Evolutionary conservation across 2,888 invertebrate genomes (phyloP).

Genomic region (Troglohyphantes excavatus): DNA sequence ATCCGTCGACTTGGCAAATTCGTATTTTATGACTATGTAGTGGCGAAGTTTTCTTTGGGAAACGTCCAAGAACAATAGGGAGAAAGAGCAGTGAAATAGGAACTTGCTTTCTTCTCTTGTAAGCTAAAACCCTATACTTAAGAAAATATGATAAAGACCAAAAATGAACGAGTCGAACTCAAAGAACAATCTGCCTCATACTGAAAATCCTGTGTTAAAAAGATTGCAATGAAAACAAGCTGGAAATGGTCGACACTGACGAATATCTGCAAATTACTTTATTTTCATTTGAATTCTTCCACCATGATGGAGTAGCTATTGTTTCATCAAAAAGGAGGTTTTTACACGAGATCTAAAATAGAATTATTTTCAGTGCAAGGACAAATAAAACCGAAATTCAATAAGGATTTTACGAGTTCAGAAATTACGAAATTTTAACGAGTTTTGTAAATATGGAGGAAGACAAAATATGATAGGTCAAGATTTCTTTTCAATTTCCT

Average conservation of each 20-base stretch:
- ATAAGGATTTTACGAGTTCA: background rate
- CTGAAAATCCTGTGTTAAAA: no score
- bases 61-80: background rate
- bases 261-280: conserved; percentile 57
- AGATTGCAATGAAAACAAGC: background rate
- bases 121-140: background rate
- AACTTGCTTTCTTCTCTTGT: background rate
- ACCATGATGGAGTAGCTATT: conserved; percentile 59
- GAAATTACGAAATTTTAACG: no score
- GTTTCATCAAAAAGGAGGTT: background rate
- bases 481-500: no score
- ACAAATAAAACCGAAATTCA: background rate
- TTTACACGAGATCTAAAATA: no score
- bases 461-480: no score
- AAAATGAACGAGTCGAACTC: background rate
- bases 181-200: no score
- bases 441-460: no score
- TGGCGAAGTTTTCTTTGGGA: background rate
- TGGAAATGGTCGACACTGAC: background rate
- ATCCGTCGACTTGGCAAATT: background rate
- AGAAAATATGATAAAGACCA: background rate
- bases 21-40: background rate
- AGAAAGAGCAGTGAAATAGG: background rate
- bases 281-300: conserved; percentile 20
- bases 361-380: no score